Evolutionary conservation across 1,140 invertebrate genomes (phyloP).

Genomic region (Ostrea edulis): DNA sequence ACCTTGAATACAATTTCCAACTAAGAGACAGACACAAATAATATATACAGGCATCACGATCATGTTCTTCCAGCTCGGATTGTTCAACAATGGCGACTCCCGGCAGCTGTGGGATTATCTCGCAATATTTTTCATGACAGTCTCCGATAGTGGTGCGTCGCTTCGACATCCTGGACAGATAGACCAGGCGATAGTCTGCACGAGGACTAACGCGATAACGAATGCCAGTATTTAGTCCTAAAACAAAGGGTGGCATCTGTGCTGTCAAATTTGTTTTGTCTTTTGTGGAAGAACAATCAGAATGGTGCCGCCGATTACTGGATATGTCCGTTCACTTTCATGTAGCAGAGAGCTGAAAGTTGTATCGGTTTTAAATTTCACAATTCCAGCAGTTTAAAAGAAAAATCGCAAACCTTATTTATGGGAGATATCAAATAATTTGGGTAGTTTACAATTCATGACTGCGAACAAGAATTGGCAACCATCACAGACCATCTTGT

Average conservation of each 20-base stretch:
- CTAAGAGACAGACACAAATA: not conserved
- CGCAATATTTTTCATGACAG: not conserved
- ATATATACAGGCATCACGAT: not conserved
- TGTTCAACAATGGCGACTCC: not conserved
- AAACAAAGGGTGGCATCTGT: not conserved
- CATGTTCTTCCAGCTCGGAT: slow-evolving; percentile 5
- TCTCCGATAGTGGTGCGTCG: not conserved
- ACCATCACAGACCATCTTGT: too few relatives aligned
- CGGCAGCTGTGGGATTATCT: slow-evolving; percentile 4
- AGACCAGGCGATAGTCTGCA: not conserved
- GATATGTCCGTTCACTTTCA: too few relatives aligned
- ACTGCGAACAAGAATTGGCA: too few relatives aligned
- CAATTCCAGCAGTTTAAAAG: too few relatives aligned
- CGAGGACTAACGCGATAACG: not conserved
- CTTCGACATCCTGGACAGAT: not conserved
- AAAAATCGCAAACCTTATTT: too few relatives aligned
- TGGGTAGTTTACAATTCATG: too few relatives aligned
- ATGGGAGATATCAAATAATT: too few relatives aligned
- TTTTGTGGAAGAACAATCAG: not conserved
- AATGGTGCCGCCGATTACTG: not conserved
- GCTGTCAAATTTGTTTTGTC: not conserved
- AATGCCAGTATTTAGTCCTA: not conserved
- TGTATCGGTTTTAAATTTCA: too few relatives aligned
- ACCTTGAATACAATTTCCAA: not conserved
- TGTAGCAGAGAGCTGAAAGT: too few relatives aligned